Evolutionary conservation across 2,797 vertebrate species (phyloP).

Genomic region (Dendrocincla fuliginosa): DNA sequence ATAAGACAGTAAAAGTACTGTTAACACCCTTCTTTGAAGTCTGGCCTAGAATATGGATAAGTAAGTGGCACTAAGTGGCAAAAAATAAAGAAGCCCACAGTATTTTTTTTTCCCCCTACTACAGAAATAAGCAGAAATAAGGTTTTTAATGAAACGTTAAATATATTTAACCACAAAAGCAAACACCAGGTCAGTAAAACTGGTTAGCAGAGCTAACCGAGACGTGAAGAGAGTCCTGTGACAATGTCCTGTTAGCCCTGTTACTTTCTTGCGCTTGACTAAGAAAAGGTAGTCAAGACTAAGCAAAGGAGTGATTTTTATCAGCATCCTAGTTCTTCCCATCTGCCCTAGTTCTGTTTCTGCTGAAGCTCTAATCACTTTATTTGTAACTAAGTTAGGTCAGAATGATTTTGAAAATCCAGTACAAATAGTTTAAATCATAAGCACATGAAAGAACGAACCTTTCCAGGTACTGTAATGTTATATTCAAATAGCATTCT

Average conservation of each 20-base stretch:
- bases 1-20: not conserved
- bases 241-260: not conserved
- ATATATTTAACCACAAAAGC: not conserved
- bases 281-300: not conserved
- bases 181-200: not conserved
- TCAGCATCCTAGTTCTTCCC: not conserved
- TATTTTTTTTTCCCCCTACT: not conserved
- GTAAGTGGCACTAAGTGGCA: not conserved
- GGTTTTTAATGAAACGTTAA: not conserved
- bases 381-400: not conserved
- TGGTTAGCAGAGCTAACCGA: not conserved
- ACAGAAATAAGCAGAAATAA: not conserved
- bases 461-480: not conserved
- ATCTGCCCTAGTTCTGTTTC: not conserved
- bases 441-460: not conserved
- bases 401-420: not conserved
- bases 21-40: not conserved
- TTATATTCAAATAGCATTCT: not conserved
- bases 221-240: not conserved
- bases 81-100: not conserved
- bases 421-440: not conserved
- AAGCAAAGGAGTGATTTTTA: not conserved
- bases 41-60: not conserved
- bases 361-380: not conserved
- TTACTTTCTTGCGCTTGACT: not conserved